Conservation (phyloP, 2,113 vertebrate species). For the Macrotus californicus region DNA sequence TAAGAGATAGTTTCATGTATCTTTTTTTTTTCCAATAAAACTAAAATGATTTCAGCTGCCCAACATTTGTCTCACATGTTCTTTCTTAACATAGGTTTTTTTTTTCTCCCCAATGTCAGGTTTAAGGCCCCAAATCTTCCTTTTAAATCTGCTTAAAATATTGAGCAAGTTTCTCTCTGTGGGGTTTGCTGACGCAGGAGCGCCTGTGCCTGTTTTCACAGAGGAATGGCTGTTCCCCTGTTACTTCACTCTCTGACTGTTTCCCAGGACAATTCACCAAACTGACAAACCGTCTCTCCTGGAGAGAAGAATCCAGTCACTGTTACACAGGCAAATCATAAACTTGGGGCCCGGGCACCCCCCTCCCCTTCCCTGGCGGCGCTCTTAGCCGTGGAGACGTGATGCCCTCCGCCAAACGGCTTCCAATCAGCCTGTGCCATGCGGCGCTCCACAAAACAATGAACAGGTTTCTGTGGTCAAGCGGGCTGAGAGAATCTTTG, state of each 20-base stretch:
- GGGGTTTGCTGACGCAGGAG: slow-evolving; percentile 20
- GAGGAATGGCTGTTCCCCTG: neutral
- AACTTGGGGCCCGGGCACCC: neutral
- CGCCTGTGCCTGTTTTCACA: slow-evolving; percentile 32
- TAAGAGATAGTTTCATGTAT: neutral
- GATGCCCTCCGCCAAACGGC: neutral
- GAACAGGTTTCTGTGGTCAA: neutral
- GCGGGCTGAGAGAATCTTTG: neutral
- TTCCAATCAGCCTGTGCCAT: neutral
- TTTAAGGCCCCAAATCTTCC: slow-evolving; percentile 29
- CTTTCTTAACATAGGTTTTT: slow-evolving; percentile 26
- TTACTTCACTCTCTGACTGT: neutral
- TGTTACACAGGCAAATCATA: neutral
- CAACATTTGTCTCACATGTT: neutral
- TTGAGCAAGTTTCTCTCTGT: neutral
- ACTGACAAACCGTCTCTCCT: neutral
- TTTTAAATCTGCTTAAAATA: slow-evolving; percentile 16
- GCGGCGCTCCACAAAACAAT: neutral
- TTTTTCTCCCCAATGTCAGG: slow-evolving; percentile 15
- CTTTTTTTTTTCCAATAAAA: neutral
- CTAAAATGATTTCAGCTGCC: neutral
- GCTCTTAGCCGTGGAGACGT: neutral
- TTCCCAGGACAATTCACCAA: slow-evolving; percentile 32
- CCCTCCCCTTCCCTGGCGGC: neutral
- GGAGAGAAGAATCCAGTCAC: neutral